These are phyloP conservation scores for Acrocera orbiculus DNA, from an alignment of 2,888 invertebrate genomes.

Conservation along the genomic window DNA sequence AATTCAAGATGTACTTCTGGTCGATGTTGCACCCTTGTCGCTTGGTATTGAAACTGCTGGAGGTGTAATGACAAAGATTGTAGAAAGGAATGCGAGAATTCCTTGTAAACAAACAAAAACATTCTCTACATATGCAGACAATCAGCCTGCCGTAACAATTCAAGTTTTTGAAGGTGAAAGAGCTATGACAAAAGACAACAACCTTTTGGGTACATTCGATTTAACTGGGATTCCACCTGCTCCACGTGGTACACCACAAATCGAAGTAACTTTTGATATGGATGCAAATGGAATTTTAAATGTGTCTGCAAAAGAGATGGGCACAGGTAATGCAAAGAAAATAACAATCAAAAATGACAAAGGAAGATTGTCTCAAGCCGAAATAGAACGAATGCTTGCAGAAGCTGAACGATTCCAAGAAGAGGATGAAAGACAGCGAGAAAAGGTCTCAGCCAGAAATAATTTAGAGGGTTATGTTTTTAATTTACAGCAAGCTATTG, in stretches of 20 bases:
- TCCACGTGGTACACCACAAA: constrained; percentile 71
- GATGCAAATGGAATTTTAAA: constrained; percentile 93
- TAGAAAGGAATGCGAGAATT: constrained; percentile 52
- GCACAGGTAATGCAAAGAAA: constrained; percentile 49
- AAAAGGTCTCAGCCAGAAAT: constrained; percentile 50
- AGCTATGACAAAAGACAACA: constrained; percentile 87
- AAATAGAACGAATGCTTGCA: constrained; percentile 61
- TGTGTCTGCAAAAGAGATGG: constrained; percentile 57
- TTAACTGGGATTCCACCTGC: constrained; percentile 91
- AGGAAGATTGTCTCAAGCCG: constrained; percentile 60
- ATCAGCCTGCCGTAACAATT: constrained; percentile 57
- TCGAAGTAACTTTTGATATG: constrained; percentile 62
- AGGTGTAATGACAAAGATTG: constrained; percentile 62
- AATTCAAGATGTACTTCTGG: constrained; percentile 55
- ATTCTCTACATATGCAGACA: constrained; percentile 67
- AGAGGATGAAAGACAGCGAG: constrained; percentile 52
- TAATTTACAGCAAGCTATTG: constrained; percentile 47
- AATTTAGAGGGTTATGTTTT: constrained; percentile 51
- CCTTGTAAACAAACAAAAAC: constrained; percentile 55
- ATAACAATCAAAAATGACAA: constrained; percentile 73
- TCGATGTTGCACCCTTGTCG: constrained; percentile 51
- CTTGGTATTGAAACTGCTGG: constrained; percentile 64
- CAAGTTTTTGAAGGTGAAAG: constrained; percentile 63
- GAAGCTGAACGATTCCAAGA: constrained; percentile 58
- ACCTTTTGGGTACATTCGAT: constrained; percentile 88